These are phyloP conservation scores for Macrotus californicus DNA, from an alignment of 2,113 vertebrate genomes.

Conservation along the genomic window DNA sequence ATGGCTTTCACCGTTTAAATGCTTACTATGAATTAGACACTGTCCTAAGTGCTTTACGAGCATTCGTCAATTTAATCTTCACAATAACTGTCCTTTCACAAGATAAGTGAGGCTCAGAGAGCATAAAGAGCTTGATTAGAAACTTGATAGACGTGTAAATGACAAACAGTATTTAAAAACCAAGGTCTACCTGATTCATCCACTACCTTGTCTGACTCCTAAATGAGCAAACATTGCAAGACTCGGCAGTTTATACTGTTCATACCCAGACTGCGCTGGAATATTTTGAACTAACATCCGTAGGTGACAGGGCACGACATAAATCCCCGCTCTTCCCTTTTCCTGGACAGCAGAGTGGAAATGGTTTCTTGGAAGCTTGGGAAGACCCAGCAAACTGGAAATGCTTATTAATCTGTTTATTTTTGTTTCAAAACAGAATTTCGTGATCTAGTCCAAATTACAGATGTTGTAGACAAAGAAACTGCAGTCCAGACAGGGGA, in stretches of 20 bases:
- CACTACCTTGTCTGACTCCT: not conserved
- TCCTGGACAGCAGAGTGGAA: not conserved
- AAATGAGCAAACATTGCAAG: not conserved
- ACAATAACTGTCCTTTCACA: not conserved
- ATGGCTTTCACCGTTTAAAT: not conserved
- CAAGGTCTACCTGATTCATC: not conserved
- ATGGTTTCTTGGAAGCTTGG: not conserved
- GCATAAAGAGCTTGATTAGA: not conserved
- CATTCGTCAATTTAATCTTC: not conserved
- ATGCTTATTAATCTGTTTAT: not conserved
- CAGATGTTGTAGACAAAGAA: not conserved
- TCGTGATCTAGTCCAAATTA: not conserved
- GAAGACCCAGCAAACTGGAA: not conserved
- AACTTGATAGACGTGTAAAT: not conserved
- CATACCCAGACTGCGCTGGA: not conserved
- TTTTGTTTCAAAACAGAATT: slow-evolving; percentile 8
- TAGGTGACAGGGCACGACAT: not conserved
- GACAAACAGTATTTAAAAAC: not conserved
- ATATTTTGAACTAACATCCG: not conserved
- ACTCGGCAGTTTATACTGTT: not conserved
- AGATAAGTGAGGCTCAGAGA: not conserved
- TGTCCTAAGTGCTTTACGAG: not conserved
- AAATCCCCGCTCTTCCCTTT: not conserved
- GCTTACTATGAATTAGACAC: not conserved
- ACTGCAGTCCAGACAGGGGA: not conserved